Conservation (phyloP, 2,797 vertebrate species). For the Hirundo rustica region DNA sequence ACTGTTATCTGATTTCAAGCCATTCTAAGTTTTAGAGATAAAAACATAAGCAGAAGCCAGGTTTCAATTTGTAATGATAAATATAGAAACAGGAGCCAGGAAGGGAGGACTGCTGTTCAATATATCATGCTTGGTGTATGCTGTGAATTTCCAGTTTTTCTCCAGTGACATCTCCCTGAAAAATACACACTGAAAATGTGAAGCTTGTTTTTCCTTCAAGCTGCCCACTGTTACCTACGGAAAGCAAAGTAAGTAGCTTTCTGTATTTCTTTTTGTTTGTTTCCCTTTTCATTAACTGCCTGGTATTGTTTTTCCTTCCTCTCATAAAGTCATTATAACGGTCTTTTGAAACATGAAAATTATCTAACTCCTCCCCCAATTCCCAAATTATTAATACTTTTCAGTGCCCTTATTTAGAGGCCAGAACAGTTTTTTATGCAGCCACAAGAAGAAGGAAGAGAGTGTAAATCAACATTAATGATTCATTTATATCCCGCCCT, state of each 20-base stretch:
- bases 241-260: not conserved
- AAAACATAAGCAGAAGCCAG: not conserved
- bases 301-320: not conserved
- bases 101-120: not conserved
- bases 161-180: not conserved
- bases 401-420: not conserved
- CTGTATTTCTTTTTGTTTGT: not conserved
- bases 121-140: not conserved
- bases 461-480: not conserved
- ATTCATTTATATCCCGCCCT: not conserved
- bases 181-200: not conserved
- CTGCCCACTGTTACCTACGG: not conserved
- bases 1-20: slow-evolving; percentile 22
- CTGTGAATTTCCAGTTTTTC: not conserved
- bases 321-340: not conserved
- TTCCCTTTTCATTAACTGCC: not conserved
- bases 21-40: not conserved
- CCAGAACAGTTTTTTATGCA: not conserved
- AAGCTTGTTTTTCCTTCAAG: not conserved
- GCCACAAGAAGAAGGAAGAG: not conserved
- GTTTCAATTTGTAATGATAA: not conserved
- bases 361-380: not conserved
- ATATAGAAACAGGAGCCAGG: not conserved
- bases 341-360: not conserved
- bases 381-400: not conserved